phyloP scores from a whole-genome alignment of 2,888 invertebrate genomes.

The Ypsolopha scabrella region DNA sequence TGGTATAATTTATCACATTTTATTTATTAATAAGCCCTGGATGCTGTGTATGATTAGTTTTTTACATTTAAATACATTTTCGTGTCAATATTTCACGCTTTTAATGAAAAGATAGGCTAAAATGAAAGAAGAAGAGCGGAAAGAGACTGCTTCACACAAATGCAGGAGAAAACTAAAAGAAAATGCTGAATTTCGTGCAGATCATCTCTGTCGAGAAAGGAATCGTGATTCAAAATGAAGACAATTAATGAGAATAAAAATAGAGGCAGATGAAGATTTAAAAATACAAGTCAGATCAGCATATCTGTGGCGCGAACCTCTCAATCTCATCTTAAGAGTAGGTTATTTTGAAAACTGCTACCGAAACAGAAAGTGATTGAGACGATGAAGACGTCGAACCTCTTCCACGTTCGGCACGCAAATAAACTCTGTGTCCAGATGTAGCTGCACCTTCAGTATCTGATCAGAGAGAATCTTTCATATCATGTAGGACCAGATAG shows the following conservation, averaged over 20 bases:
- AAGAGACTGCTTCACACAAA: constrained; percentile 15
- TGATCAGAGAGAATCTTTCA: constrained; percentile 4
- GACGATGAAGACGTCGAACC: constrained; percentile 8
- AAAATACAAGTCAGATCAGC: constrained; percentile 12
- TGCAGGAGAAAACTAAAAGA: constrained; percentile 15
- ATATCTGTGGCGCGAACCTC: not conserved
- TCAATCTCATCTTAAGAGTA: not conserved
- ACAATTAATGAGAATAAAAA: constrained; percentile 14
- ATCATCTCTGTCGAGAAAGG: constrained; percentile 12
- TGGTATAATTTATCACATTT: too few relatives aligned
- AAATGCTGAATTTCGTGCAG: constrained; percentile 13
- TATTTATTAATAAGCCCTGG: too few relatives aligned
- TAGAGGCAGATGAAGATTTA: constrained; percentile 12
- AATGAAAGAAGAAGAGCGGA: constrained; percentile 9
- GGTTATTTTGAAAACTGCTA: too few relatives aligned
- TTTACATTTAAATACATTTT: too few relatives aligned
- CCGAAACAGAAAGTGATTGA: constrained; percentile 9
- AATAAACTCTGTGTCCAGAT: too few relatives aligned
- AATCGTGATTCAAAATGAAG: constrained; percentile 14
- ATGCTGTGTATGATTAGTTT: too few relatives aligned
- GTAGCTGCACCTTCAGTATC: too few relatives aligned
- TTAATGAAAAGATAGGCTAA: constrained; percentile 9
- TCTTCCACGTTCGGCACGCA: too few relatives aligned
- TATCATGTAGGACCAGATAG: too few relatives aligned
- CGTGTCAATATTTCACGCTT: constrained; percentile 9